Percentiles rank a stretch among this genome's conserved stretches.
phyloP scores from a whole-genome alignment of 2,797 vertebrate genomes.

The Rhodeus uyekii region DNA sequence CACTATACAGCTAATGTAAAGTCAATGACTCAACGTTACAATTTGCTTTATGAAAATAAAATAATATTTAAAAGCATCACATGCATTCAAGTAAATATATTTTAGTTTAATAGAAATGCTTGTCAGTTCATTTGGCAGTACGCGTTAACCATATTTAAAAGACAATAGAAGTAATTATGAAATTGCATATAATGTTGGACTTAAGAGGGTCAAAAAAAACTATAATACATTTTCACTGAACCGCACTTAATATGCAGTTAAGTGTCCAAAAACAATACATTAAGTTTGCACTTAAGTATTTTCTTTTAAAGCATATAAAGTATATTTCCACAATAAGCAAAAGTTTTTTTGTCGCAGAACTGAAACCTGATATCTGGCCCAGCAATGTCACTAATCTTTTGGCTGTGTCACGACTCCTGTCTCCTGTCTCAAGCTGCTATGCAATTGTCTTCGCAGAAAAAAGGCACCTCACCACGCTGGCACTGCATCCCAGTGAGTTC shows the following conservation, averaged over 20 bases:
- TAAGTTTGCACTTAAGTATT: no score
- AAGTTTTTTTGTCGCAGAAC: not conserved
- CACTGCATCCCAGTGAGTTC: conserved; percentile 61
- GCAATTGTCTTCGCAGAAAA: conserved; percentile 69
- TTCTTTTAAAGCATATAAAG: no score
- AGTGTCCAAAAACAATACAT: not conserved
- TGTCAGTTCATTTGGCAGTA: not conserved
- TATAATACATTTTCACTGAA: not conserved
- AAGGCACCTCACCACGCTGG: conserved; percentile 62
- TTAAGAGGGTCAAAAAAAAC: not conserved
- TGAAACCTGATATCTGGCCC: not conserved
- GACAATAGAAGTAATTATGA: not conserved
- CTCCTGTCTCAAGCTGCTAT: conserved; percentile 64
- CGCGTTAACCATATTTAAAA: not conserved
- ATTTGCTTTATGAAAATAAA: not conserved
- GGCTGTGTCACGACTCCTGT: not conserved
- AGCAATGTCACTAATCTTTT: conserved; percentile 21
- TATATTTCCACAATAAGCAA: no score
- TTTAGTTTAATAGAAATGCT: not conserved
- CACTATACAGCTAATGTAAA: no score
- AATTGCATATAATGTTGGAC: not conserved
- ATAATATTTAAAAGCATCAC: not conserved
- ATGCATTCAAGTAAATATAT: not conserved
- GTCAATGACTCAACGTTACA: no score
- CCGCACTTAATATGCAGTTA: not conserved